A percentile compares a stretch with the other conserved stretches of the same genome.
These are phyloP conservation scores for Melinaea marsaeus DNA, from an alignment of 2,888 invertebrate species.

Conservation along the genomic window DNA sequence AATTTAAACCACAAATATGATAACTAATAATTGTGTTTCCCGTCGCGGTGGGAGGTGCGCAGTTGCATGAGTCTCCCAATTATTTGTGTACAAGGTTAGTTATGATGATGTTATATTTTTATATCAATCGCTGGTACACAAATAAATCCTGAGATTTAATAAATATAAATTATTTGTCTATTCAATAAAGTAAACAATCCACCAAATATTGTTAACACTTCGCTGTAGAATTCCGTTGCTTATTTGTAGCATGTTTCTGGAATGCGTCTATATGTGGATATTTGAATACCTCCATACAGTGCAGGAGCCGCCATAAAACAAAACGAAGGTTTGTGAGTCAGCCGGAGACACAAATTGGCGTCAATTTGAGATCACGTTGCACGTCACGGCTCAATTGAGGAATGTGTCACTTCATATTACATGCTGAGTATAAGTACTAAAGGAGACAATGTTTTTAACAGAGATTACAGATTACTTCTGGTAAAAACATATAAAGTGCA, in stretches of 20 bases:
- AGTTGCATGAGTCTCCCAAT: slow-evolving; percentile 50
- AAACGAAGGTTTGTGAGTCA: slow-evolving; percentile 50
- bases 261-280: slow-evolving; percentile 13
- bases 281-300: slow-evolving; percentile 14
- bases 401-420: slow-evolving; percentile 70
- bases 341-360: slow-evolving; percentile 73
- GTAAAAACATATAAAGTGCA: too few relatives aligned
- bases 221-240: background rate
- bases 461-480: slow-evolving; percentile 1
- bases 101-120: slow-evolving; percentile 28
- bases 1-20: slow-evolving; percentile 25
- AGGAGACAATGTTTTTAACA: slow-evolving; percentile 14
- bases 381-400: slow-evolving; percentile 70
- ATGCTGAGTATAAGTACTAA: slow-evolving; percentile 14
- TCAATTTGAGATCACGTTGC: slow-evolving; percentile 70
- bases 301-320: slow-evolving; percentile 22
- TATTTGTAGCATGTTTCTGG: background rate
- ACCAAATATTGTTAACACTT: too few relatives aligned
- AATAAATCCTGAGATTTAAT: background rate
- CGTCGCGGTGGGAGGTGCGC: slow-evolving; percentile 40
- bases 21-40: slow-evolving; percentile 33
- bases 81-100: slow-evolving; percentile 50
- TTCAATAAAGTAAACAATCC: too few relatives aligned
- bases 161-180: too few relatives aligned
- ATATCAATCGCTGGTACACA: slow-evolving; percentile 6